Percentiles rank a stretch among this genome's conserved stretches.
phyloP scores from a whole-genome alignment of 2,888 invertebrate genomes.

The Diarsia dahlii region DNA sequence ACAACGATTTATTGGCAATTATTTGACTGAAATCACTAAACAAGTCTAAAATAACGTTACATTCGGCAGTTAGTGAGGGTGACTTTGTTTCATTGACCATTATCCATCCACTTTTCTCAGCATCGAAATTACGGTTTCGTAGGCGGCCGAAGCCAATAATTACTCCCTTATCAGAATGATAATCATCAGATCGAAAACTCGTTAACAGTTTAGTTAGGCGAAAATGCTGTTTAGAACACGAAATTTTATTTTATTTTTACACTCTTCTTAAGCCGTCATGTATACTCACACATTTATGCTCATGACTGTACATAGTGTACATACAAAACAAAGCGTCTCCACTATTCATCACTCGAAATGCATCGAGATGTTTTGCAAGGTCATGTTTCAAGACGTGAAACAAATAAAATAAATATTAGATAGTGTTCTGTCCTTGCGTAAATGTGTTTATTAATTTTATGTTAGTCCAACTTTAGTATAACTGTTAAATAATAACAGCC shows the following conservation, averaged over 20 bases:
- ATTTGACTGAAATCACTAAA: not conserved
- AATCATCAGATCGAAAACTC: no score
- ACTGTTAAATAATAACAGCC: not conserved
- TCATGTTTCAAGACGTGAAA: constrained; percentile 45
- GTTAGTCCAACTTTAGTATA: not conserved
- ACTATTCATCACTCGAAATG: constrained; percentile 23
- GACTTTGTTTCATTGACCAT: no score
- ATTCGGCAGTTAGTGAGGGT: no score
- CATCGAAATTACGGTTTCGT: no score
- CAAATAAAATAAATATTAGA: constrained; percentile 35
- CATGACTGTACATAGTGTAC: not conserved
- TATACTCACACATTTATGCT: not conserved
- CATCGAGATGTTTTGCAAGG: constrained; percentile 40
- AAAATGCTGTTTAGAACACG: not conserved
- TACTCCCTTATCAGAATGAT: no score
- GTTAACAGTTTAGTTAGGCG: no score
- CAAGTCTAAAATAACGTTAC: no score
- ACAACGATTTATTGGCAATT: not conserved
- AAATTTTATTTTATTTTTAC: not conserved
- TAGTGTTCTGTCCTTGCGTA: constrained; percentile 24
- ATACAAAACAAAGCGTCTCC: constrained; percentile 23
- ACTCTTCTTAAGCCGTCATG: not conserved
- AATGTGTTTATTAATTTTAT: constrained; percentile 12
- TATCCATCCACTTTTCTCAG: not conserved
- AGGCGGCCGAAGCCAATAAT: no score